These are phyloP conservation scores for Dolomedes plantarius DNA, from an alignment of 2,888 invertebrate genomes.

Conservation along the genomic window DNA sequence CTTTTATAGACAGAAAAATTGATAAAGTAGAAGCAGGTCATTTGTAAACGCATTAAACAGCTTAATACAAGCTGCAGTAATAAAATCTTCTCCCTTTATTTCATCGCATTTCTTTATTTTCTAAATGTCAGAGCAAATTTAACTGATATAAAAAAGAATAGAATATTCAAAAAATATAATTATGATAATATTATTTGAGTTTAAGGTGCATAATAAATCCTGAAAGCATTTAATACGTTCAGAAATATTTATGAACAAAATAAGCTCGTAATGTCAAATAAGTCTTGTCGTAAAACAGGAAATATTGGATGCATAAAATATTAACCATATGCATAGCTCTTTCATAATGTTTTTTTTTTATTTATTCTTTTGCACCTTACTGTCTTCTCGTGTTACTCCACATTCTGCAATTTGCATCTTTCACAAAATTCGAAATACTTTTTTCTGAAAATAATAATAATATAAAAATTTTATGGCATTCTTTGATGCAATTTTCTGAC, in stretches of 20 bases:
- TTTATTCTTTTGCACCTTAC: not conserved
- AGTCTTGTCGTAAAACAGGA: not conserved
- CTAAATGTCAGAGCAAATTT: no score
- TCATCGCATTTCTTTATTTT: no score
- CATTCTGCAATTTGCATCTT: not conserved
- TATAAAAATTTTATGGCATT: conserved; percentile 9
- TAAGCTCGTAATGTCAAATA: not conserved
- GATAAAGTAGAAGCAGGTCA: no score
- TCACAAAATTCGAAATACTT: not conserved
- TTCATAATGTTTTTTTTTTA: not conserved
- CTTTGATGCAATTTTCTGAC: conserved; percentile 14
- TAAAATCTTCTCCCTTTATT: no score
- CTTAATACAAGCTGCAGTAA: no score
- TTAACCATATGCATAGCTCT: not conserved
- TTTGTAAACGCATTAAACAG: no score
- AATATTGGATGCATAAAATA: not conserved
- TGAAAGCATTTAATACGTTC: not conserved
- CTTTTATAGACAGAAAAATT: no score
- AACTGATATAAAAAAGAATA: no score
- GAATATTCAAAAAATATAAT: no score
- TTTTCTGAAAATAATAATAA: not conserved
- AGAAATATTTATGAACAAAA: not conserved
- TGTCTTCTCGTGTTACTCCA: not conserved
- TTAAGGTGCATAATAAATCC: no score
- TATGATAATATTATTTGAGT: no score